Evolutionary conservation across 2,113 vertebrate species (phyloP).

Genomic region (Colaptes auratus): DNA sequence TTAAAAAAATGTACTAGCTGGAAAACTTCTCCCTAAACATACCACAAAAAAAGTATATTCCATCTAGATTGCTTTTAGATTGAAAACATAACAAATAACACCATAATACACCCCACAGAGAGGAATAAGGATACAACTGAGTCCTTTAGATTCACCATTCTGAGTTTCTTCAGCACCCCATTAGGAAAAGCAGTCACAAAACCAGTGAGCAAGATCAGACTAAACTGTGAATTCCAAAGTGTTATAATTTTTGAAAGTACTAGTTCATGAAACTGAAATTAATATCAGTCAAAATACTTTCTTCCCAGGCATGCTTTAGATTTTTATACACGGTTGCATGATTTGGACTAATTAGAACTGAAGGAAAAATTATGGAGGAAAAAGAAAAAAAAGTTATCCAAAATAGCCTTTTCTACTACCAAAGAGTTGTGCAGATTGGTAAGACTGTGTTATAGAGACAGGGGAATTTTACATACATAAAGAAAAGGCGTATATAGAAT

Average conservation of each 20-base stretch:
- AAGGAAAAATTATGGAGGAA: neutral
- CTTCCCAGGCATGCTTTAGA: neutral
- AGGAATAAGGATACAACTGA: neutral
- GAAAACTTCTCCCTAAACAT: neutral
- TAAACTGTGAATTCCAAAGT: neutral
- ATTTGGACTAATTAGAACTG: neutral
- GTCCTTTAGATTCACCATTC: neutral
- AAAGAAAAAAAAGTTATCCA: neutral
- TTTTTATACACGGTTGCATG: neutral
- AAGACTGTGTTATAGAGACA: neutral
- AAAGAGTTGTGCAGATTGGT: neutral
- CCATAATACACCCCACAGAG: fast-evolving
- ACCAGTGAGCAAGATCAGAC: neutral
- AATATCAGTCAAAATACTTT: neutral
- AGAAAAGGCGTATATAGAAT: neutral
- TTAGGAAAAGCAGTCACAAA: neutral
- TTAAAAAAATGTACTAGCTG: neutral
- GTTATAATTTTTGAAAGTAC: neutral
- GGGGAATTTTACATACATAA: neutral
- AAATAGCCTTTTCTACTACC: neutral
- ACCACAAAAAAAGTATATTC: neutral
- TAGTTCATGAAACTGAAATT: neutral
- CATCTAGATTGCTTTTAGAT: neutral
- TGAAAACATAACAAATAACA: neutral
- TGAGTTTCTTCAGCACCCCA: neutral